These are phyloP conservation scores for Chlorops oryzae DNA, from an alignment of 1,140 invertebrate species.

Conservation along the genomic window DNA sequence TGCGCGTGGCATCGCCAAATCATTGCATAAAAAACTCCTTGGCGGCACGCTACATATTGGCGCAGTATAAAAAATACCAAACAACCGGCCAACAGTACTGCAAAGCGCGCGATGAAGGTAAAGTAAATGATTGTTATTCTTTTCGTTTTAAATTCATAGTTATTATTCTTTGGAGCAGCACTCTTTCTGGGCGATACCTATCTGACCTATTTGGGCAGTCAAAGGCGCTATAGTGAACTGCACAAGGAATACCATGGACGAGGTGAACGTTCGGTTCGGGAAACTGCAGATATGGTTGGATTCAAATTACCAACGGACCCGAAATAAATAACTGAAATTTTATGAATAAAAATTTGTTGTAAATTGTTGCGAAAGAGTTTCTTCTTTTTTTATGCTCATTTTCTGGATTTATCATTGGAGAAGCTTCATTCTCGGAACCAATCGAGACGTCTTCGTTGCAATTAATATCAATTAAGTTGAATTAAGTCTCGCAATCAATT, in stretches of 20 bases:
- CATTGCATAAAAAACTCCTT: conserved; percentile 45
- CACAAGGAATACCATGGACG: conserved; percentile 64
- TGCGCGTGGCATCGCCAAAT: conserved; percentile 30
- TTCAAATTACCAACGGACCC: conserved; percentile 80
- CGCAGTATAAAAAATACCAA: conserved; percentile 64
- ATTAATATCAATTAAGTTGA: no score
- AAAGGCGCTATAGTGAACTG: conserved; percentile 63
- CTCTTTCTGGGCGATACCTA: conserved; percentile 65
- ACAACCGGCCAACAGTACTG: conserved; percentile 74
- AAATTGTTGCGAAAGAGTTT: not conserved
- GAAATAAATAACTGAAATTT: no score
- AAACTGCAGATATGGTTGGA: conserved; percentile 76
- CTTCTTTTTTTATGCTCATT: no score
- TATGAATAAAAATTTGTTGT: not conserved
- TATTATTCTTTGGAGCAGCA: no score
- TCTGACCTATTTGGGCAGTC: conserved; percentile 64
- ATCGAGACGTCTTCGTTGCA: no score
- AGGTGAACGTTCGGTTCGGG: conserved; percentile 66
- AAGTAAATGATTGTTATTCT: no score
- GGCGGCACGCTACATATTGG: conserved; percentile 57
- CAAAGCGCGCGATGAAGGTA: conserved; percentile 72
- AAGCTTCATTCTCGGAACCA: no score
- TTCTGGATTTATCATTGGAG: no score
- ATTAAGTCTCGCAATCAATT: no score
- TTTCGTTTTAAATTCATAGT: no score